Percentiles rank a stretch among this genome's conserved stretches.
Conservation (phyloP, 2,888 invertebrate species). For the Morpho deidamia region DNA sequence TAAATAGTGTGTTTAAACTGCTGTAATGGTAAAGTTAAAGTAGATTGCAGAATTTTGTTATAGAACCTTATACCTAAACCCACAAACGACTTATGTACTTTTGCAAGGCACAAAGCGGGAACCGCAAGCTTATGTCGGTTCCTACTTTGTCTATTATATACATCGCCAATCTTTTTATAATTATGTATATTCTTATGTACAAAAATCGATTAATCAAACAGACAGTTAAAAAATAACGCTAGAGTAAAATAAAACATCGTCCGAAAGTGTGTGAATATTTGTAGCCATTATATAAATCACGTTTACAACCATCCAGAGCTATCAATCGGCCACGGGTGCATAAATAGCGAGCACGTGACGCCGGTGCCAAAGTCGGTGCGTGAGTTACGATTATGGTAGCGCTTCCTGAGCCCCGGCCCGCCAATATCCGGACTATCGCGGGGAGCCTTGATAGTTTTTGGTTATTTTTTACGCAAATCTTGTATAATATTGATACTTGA, state of each 20-base stretch:
- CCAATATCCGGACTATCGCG: slow-evolving; percentile 18
- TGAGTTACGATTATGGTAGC: slow-evolving; percentile 5
- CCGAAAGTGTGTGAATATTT: slow-evolving; percentile 3
- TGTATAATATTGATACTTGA: too few relatives aligned
- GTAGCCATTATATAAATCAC: slow-evolving; percentile 4
- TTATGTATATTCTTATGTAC: too few relatives aligned
- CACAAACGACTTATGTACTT: too few relatives aligned
- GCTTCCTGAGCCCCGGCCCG: slow-evolving; percentile 3
- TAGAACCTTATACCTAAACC: too few relatives aligned
- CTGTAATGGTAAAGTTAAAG: too few relatives aligned
- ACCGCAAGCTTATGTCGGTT: too few relatives aligned
- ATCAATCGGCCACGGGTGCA: slow-evolving; percentile 10
- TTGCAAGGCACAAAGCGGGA: too few relatives aligned
- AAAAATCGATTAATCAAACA: too few relatives aligned
- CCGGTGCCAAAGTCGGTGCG: slow-evolving; percentile 8
- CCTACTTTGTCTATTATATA: too few relatives aligned
- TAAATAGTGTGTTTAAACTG: too few relatives aligned
- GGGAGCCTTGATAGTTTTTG: slow-evolving; percentile 6
- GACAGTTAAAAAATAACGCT: background rate
- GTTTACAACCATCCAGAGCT: slow-evolving; percentile 1
- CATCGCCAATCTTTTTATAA: too few relatives aligned
- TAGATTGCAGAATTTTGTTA: too few relatives aligned
- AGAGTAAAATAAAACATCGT: background rate
- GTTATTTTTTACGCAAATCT: background rate
- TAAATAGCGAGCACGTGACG: slow-evolving; percentile 10